Percentiles rank a stretch among this genome's conserved stretches.
phyloP scores from a whole-genome alignment of 2,888 invertebrate species.

The Melieria omissa region DNA sequence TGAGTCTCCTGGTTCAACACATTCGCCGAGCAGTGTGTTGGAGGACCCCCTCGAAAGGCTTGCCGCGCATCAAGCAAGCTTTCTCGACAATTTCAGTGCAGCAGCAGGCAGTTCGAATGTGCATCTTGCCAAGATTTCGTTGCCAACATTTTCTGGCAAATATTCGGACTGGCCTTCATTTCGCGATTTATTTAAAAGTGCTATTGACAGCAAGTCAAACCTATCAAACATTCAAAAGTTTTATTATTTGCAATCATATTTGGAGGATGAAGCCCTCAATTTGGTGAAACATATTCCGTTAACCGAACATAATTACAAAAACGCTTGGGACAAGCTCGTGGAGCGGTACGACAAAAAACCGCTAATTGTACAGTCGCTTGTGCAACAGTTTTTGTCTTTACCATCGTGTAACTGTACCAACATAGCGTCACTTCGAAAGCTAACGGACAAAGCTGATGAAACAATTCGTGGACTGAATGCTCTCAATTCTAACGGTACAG shows the following conservation, averaged over 20 bases:
- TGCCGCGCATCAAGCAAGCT: constrained; percentile 3
- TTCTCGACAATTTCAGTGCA: constrained; percentile 19
- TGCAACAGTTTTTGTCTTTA: constrained; percentile 17
- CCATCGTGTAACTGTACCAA: constrained; percentile 3
- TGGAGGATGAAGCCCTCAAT: constrained; percentile 20
- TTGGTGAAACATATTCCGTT: constrained; percentile 29
- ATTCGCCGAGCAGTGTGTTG: neutral
- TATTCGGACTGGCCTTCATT: constrained; percentile 31
- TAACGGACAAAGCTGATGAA: too few species aligned
- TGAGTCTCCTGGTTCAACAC: neutral
- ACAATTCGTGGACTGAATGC: constrained; percentile 13
- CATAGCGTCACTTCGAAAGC: too few species aligned
- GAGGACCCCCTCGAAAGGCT: neutral
- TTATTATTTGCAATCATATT: constrained; percentile 10
- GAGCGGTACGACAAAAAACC: constrained; percentile 21
- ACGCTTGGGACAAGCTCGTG: constrained; percentile 33
- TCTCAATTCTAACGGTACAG: constrained; percentile 16
- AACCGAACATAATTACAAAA: constrained; percentile 30
- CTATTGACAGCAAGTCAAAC: constrained; percentile 22
- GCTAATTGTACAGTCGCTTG: constrained; percentile 22
- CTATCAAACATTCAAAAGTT: constrained; percentile 29
- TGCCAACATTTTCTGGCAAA: too few species aligned
- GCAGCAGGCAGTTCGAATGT: constrained; percentile 3
- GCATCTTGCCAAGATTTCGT: constrained; percentile 16
- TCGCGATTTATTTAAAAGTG: constrained; percentile 19